phyloP scores from a whole-genome alignment of 1,140 invertebrate genomes.

The Telenomus remus region DNA sequence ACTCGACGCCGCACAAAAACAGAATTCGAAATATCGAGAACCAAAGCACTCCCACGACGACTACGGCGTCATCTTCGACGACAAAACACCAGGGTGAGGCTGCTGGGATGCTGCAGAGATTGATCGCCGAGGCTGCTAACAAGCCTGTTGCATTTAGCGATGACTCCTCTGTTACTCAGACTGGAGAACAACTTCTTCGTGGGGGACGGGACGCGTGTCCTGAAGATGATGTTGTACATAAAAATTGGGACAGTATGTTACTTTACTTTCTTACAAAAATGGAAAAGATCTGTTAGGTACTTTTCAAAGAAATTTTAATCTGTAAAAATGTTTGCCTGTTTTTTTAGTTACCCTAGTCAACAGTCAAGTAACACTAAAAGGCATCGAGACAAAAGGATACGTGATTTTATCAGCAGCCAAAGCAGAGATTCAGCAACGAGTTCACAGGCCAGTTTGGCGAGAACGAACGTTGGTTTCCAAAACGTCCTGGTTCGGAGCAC shows the following conservation, averaged over 20 bases:
- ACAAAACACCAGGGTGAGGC: slow-evolving; percentile 71
- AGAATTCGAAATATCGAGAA: slow-evolving; percentile 78
- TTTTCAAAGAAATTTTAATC: too few species aligned
- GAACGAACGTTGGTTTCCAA: slow-evolving; percentile 92
- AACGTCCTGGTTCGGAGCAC: slow-evolving; percentile 94
- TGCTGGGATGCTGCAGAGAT: slow-evolving; percentile 90
- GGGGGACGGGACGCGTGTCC: slow-evolving; percentile 90
- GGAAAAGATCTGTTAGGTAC: too few species aligned
- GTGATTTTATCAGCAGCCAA: slow-evolving; percentile 97
- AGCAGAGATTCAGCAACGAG: slow-evolving; percentile 92
- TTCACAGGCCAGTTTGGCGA: slow-evolving; percentile 94
- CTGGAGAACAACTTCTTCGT: slow-evolving; percentile 83
- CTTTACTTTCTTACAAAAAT: too few species aligned
- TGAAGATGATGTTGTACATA: slow-evolving; percentile 89
- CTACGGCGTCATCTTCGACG: slow-evolving; percentile 74
- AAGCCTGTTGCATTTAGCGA: slow-evolving; percentile 95
- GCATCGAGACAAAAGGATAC: slow-evolving; percentile 96
- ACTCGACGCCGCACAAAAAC: slow-evolving; percentile 80
- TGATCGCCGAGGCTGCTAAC: slow-evolving; percentile 96
- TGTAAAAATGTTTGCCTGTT: too few species aligned
- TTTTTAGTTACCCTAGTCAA: slow-evolving; percentile 94
- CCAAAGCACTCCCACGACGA: slow-evolving; percentile 73
- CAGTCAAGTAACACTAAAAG: slow-evolving; percentile 96
- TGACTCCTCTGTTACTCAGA: slow-evolving; percentile 83
- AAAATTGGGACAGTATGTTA: slow-evolving; percentile 94